Conservation (phyloP, 2,888 invertebrate species). For the Cheilosia urbana region DNA sequence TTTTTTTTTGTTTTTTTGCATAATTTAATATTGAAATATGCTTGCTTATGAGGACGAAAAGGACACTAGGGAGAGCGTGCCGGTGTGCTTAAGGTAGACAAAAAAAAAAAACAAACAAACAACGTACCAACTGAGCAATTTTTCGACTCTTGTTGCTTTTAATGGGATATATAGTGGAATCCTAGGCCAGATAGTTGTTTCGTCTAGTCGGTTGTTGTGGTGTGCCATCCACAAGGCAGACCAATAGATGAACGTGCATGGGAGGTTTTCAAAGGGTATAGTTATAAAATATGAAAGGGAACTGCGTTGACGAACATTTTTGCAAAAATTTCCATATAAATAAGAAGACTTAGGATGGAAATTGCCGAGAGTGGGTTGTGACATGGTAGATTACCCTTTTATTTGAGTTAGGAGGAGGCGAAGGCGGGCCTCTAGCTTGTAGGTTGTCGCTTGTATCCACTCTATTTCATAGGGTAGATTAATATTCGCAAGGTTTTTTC, state of each 20-base stretch:
- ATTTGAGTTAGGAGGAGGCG: neutral
- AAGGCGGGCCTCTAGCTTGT: neutral
- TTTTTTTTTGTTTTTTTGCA: slow-evolving; percentile 51
- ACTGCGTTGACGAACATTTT: slow-evolving; percentile 45
- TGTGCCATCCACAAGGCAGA: slow-evolving; percentile 2
- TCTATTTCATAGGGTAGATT: too few species aligned
- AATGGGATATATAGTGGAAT: slow-evolving; percentile 11
- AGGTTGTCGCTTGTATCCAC: neutral
- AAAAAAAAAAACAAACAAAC: slow-evolving; percentile 34
- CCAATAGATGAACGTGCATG: neutral
- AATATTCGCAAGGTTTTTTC: too few species aligned
- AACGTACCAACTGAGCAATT: slow-evolving; percentile 2
- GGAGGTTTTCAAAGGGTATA: neutral
- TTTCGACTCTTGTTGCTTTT: slow-evolving; percentile 32
- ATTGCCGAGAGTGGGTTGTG: slow-evolving; percentile 57
- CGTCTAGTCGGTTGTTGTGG: slow-evolving; percentile 40
- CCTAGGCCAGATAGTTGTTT: slow-evolving; percentile 50
- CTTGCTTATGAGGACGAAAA: slow-evolving; percentile 58
- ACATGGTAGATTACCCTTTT: slow-evolving; percentile 63
- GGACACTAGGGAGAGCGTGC: slow-evolving; percentile 28
- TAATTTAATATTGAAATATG: slow-evolving; percentile 69
- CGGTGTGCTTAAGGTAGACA: neutral
- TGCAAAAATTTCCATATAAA: slow-evolving; percentile 64
- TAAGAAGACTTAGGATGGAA: slow-evolving; percentile 62
- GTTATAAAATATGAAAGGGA: neutral